Evolutionary conservation across 2,797 vertebrate species (phyloP), one percentile per base, ranked within the genome.

Genomic region (Sebastes jordani): DNA sequence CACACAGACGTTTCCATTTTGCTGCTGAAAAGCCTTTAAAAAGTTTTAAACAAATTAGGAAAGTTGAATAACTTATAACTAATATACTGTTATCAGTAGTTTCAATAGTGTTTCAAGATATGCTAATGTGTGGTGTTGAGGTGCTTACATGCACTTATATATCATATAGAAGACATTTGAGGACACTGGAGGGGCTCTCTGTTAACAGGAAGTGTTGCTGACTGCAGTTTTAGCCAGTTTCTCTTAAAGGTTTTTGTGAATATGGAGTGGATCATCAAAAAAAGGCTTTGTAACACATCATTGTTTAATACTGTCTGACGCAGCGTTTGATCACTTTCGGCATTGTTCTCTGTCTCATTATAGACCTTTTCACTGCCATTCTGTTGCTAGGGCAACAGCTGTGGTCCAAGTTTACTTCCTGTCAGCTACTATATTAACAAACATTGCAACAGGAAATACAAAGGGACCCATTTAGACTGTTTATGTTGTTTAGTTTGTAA

Each of bases 141-240:
- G 58, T 60, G 52, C 18, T 64, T 8, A 62, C 10, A 11, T 62
- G 54, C 29, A 58, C 56, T 18, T 59, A 11, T 59, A 72, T 59
- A 72, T 64, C 20, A 49, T 58, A 6, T 8, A 5, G 7, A 56
- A 76, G 29, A 77, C 32, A 9, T 55, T 59, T 2, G 0, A 13
- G 70, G 61, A 68, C 23, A 59, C 27, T 29, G 2, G 5, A 70
- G 34, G 4, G 34, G 22, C 42, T 49, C 16, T 76, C 42, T 62
- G 10, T 29, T 9, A 67, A 36, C 76, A 81, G 76, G 67, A 77
- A 87, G 67, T 71, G 32, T 14, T 13, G 6, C 42, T 72, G 20
- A 32, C 2, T 54, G 66, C 55, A 56, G 56, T 27, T 74, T 38
- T 18, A 61, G 67, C 3, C 22, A 2, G 27, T 38, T 66, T 76